Evolutionary conservation across 2,797 vertebrate species (phyloP).

Genomic region (Poeciliopsis paucimaculata): DNA sequence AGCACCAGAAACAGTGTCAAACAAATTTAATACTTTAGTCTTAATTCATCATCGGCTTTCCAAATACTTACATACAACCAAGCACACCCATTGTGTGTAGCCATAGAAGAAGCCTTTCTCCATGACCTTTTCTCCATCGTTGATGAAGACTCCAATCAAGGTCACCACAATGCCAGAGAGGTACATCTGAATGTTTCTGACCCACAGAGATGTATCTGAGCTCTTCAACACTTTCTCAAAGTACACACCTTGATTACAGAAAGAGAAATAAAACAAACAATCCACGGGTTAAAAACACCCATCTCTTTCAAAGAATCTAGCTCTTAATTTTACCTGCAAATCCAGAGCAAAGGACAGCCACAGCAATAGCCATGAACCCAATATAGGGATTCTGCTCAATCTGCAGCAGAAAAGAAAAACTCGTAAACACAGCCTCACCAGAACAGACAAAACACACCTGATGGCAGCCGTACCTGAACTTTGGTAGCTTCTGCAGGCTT

Average conservation of each 20-base stretch:
- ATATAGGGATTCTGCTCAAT: constrained; percentile 91
- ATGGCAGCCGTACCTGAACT: constrained; percentile 84
- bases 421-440: background rate
- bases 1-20: constrained; percentile 13
- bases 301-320: background rate
- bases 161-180: constrained; percentile 93
- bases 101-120: constrained; percentile 96
- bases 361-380: constrained; percentile 88
- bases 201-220: constrained; percentile 97
- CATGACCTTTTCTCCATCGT: constrained; percentile 84
- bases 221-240: constrained; percentile 99
- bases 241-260: constrained; percentile 86
- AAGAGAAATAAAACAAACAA: background rate
- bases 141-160: constrained; percentile 84
- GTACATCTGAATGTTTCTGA: constrained; percentile 99
- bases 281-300: background rate
- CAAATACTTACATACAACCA: constrained; percentile 91
- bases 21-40: background rate
- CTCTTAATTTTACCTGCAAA: constrained; percentile 88
- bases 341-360: constrained; percentile 97
- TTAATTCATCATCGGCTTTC: background rate
- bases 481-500: constrained; percentile 89
- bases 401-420: constrained; percentile 67
- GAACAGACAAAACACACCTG: background rate
- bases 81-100: constrained; percentile 90